phyloP scores from a whole-genome alignment of 2,888 invertebrate species.

The Stramonita haemastoma region DNA sequence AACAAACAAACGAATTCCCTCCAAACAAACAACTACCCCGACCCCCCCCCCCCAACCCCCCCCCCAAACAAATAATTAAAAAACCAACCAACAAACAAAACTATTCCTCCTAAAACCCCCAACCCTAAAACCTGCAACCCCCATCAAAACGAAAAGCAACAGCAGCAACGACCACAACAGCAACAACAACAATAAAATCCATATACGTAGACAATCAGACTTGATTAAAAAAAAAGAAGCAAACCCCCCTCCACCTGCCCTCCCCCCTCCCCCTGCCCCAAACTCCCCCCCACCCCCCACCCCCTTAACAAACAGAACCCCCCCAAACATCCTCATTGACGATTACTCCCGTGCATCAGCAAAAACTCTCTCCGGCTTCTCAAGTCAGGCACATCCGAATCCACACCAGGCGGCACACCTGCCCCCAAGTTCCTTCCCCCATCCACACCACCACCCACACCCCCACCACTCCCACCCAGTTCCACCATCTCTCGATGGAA shows the following conservation, averaged over 20 bases:
- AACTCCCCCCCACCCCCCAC: background rate
- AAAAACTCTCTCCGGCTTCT: background rate
- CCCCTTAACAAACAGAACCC: background rate
- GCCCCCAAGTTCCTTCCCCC: background rate
- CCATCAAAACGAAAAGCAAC: background rate
- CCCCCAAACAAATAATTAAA: background rate
- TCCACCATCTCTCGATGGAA: background rate
- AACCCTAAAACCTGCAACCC: background rate
- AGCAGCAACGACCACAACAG: background rate
- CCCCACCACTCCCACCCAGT: background rate
- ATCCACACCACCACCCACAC: background rate
- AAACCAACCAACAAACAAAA: background rate
- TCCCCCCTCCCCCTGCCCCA: background rate
- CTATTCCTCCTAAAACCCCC: background rate
- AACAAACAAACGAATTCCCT: background rate
- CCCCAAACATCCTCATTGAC: background rate
- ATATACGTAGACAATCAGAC: background rate
- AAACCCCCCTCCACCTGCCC: background rate
- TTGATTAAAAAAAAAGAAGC: too few relatives aligned
- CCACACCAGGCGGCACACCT: background rate
- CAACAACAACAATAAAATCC: background rate
- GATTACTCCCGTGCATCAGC: background rate
- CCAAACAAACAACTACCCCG: background rate
- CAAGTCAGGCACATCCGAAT: background rate
- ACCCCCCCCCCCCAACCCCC: background rate